Conservation (phyloP, 2,797 vertebrate species). For the Molossus molossus region DNA sequence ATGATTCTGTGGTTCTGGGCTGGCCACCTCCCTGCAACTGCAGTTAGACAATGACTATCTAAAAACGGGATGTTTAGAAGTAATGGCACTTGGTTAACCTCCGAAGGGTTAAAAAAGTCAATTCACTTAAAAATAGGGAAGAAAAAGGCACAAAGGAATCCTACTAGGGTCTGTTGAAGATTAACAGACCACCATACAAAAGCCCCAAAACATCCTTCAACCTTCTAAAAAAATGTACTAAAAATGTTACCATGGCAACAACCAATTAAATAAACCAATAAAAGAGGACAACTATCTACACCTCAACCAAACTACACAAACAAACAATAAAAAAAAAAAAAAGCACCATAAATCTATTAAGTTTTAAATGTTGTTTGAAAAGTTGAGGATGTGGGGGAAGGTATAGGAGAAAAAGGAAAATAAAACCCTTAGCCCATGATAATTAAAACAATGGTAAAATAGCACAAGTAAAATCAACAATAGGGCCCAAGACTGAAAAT, state of each 20-base stretch:
- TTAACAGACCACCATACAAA: constrained; percentile 87
- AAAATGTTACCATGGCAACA: constrained; percentile 89
- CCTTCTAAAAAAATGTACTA: constrained; percentile 83
- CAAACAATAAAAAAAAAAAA: constrained; percentile 86
- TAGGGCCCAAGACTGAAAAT: neutral
- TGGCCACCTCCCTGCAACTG: neutral
- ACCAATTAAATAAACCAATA: constrained; percentile 89
- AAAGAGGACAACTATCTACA: constrained; percentile 87
- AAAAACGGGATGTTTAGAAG: neutral
- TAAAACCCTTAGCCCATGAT: neutral
- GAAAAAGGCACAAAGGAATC: constrained; percentile 80
- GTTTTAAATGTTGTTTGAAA: constrained; percentile 81
- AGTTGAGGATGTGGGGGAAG: constrained; percentile 63
- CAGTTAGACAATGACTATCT: neutral
- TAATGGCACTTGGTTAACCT: neutral
- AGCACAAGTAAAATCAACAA: constrained; percentile 28
- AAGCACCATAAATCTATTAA: constrained; percentile 82
- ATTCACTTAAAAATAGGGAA: constrained; percentile 70
- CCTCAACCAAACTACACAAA: constrained; percentile 86
- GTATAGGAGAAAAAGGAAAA: constrained; percentile 60
- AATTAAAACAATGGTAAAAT: constrained; percentile 61
- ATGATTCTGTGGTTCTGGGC: neutral
- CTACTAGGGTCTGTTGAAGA: constrained; percentile 86
- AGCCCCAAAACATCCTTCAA: constrained; percentile 87
- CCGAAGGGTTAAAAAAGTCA: constrained; percentile 86